Conservation (phyloP, 2,797 vertebrate genomes). For the Chelon labrosus region DNA sequence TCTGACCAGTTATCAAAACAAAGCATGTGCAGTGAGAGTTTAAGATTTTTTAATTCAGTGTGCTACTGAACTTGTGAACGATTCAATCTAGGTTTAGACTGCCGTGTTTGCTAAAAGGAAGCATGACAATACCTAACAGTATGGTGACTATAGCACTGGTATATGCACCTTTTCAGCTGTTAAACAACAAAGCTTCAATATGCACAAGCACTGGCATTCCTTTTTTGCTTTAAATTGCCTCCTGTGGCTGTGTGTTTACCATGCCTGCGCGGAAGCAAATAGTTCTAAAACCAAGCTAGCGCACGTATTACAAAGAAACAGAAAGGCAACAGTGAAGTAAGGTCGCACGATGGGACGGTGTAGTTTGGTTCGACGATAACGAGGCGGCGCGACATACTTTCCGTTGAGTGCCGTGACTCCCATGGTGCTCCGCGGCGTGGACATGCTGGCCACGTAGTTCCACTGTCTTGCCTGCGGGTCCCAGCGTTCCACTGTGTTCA, state of each 20-base stretch:
- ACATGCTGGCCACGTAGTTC: constrained; percentile 99
- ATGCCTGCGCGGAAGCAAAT: constrained; percentile 15
- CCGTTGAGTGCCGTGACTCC: constrained; percentile 95
- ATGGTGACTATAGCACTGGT: background rate
- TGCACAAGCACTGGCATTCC: background rate
- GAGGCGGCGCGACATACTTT: constrained; percentile 86
- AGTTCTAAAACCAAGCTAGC: constrained; percentile 11
- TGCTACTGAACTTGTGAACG: background rate
- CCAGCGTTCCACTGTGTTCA: constrained; percentile 98
- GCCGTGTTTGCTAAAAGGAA: too few species aligned
- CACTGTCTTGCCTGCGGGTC: constrained; percentile 97
- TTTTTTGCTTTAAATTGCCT: constrained; percentile 3
- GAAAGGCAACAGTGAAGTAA: constrained; percentile 10
- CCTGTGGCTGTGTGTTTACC: constrained; percentile 16
- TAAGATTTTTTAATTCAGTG: background rate
- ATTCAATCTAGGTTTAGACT: background rate
- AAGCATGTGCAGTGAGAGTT: background rate
- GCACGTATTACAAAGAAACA: constrained; percentile 5
- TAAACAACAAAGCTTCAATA: background rate
- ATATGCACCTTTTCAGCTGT: background rate
- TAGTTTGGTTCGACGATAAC: constrained; percentile 4
- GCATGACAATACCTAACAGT: background rate
- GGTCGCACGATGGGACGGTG: background rate
- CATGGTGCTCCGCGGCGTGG: constrained; percentile 95
- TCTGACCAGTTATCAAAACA: constrained; percentile 18